phyloP scores from a whole-genome alignment of 2,797 vertebrate species.

The Catamblyrhynchus diadema region DNA sequence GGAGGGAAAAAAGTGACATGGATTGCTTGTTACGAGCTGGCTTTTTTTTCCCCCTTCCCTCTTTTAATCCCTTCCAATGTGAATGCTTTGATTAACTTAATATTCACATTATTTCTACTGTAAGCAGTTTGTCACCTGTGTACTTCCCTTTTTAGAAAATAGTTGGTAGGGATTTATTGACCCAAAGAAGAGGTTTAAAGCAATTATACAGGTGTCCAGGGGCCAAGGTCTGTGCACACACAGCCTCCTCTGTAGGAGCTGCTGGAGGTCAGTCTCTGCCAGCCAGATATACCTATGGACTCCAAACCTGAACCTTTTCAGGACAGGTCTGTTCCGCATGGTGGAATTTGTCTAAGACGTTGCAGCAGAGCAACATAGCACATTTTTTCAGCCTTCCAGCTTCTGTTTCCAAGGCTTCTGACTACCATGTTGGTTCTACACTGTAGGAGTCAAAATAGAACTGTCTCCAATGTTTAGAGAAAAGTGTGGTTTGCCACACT shows the following conservation, averaged over 20 bases:
- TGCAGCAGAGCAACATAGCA: fast-evolving
- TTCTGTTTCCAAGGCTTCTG: background rate
- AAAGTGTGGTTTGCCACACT: background rate
- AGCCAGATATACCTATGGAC: background rate
- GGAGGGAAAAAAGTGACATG: constrained; percentile 80
- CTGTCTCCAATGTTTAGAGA: background rate
- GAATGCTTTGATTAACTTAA: constrained; percentile 78
- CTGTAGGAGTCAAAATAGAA: background rate
- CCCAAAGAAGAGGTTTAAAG: constrained; percentile 1
- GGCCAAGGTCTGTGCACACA: background rate
- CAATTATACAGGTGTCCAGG: background rate
- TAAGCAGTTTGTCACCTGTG: constrained; percentile 71
- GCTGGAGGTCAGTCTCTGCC: background rate
- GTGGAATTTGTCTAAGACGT: background rate
- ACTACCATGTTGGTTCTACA: fast-evolving
- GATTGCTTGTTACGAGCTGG: constrained; percentile 76
- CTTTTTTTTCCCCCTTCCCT: background rate
- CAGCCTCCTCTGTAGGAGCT: background rate
- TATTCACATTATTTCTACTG: constrained; percentile 75
- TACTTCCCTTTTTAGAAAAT: background rate
- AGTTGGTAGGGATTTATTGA: background rate
- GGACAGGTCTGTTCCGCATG: fast-evolving
- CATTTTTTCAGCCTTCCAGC: background rate
- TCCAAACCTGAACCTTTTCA: background rate
- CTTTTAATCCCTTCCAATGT: constrained; percentile 65